These are phyloP conservation scores for Pipa parva DNA, from an alignment of 2,113 vertebrate species.

Conservation along the genomic window DNA sequence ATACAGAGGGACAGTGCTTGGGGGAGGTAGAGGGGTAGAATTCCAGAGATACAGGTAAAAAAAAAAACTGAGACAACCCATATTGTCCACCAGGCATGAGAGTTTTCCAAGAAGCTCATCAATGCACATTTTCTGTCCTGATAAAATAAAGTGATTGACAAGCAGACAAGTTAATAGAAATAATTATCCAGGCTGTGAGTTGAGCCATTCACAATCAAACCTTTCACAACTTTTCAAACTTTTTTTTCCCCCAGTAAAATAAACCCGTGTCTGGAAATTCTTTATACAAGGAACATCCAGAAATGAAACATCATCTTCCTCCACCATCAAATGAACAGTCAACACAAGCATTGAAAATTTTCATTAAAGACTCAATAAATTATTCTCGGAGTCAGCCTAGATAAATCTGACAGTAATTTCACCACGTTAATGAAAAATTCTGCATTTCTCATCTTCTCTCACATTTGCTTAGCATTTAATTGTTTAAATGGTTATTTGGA, in stretches of 20 bases:
- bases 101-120: too few species aligned
- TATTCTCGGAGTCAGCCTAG: not conserved
- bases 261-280: not conserved
- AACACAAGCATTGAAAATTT: not conserved
- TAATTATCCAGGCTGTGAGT: too few species aligned
- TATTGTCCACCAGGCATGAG: too few species aligned
- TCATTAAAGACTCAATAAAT: not conserved
- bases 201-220: too few species aligned
- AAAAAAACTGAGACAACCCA: too few species aligned
- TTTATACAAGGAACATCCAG: not conserved
- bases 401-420: constrained; percentile 2
- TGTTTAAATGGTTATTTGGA: not conserved
- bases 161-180: too few species aligned
- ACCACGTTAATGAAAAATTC: not conserved
- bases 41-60: too few species aligned
- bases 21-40: too few species aligned
- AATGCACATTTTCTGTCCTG: too few species aligned
- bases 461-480: constrained; percentile 2
- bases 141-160: too few species aligned
- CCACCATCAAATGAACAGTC: not conserved
- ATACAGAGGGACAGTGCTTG: too few species aligned
- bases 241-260: not conserved
- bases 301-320: not conserved
- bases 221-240: not conserved
- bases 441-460: not conserved